Conservation (phyloP, 2,888 invertebrate genomes). For the Caenorhabditis sp. region DNA sequence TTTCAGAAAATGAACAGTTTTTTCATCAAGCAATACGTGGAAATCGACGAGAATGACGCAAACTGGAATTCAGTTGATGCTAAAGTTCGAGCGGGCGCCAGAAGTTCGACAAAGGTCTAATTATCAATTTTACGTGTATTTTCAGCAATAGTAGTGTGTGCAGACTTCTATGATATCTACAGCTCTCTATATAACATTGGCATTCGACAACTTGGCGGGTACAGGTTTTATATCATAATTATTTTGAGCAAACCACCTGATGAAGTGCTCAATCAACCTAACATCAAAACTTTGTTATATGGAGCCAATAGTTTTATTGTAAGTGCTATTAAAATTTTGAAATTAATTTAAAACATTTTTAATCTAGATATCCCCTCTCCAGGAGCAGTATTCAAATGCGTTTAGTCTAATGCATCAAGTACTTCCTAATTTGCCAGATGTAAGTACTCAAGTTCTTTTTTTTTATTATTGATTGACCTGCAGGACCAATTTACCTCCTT, state of each 20-base stretch:
- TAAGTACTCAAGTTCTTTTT: too few species aligned
- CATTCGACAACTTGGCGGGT: conserved; percentile 21
- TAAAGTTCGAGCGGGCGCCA: conserved; percentile 5
- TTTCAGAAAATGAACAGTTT: conserved; percentile 44
- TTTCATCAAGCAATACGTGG: conserved; percentile 22
- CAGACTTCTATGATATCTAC: conserved; percentile 51
- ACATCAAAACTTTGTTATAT: conserved; percentile 41
- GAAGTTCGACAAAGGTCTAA: conserved; percentile 21
- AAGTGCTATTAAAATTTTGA: conserved; percentile 20
- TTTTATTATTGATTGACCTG: too few species aligned
- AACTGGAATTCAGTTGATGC: conserved; percentile 22
- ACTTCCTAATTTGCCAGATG: conserved; percentile 18
- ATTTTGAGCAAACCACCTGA: conserved; percentile 45
- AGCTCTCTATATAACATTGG: conserved; percentile 30
- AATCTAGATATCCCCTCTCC: conserved; percentile 42
- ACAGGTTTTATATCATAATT: conserved; percentile 38
- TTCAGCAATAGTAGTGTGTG: conserved; percentile 58
- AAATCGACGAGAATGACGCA: conserved; percentile 39
- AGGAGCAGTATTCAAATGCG: conserved; percentile 20
- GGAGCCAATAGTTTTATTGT: conserved; percentile 51
- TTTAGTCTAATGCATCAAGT: conserved; percentile 31
- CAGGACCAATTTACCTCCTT: conserved; percentile 42
- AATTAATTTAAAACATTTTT: neutral
- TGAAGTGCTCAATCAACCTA: conserved; percentile 42
- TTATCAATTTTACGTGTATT: neutral